These are phyloP conservation scores for Pantala flavescens DNA, from an alignment of 1,140 invertebrate species.

Conservation along the genomic window DNA sequence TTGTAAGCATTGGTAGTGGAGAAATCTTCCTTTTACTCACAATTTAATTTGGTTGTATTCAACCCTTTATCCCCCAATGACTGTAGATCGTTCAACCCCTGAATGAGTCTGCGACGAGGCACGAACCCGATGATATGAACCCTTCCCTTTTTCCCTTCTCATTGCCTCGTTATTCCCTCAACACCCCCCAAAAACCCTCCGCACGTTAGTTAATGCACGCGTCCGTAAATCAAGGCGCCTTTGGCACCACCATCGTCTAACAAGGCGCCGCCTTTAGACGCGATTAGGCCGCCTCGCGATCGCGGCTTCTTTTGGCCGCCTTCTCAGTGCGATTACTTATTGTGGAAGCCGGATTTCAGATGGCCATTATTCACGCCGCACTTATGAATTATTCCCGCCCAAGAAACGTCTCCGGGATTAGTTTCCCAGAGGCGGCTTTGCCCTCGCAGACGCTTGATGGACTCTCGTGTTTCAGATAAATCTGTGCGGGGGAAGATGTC, in stretches of 20 bases:
- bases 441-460: too few species aligned
- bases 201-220: slow-evolving; percentile 8
- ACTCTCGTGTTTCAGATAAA: too few species aligned
- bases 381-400: not conserved
- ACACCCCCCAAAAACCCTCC: not conserved
- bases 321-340: not conserved
- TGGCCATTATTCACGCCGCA: not conserved
- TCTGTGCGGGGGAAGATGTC: too few species aligned
- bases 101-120: too few species aligned
- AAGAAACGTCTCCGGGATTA: not conserved
- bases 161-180: not conserved
- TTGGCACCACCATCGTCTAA: not conserved
- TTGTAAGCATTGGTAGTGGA: too few species aligned
- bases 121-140: not conserved
- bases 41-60: too few species aligned
- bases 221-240: not conserved
- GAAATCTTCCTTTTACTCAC: too few species aligned
- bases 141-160: not conserved
- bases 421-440: not conserved
- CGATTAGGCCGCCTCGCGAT: not conserved
- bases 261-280: not conserved
- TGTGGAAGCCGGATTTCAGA: not conserved
- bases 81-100: too few species aligned
- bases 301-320: not conserved
- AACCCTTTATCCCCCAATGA: too few species aligned